phyloP scores from a whole-genome alignment of 2,113 vertebrate species.

The Sinosuthora webbiana region DNA sequence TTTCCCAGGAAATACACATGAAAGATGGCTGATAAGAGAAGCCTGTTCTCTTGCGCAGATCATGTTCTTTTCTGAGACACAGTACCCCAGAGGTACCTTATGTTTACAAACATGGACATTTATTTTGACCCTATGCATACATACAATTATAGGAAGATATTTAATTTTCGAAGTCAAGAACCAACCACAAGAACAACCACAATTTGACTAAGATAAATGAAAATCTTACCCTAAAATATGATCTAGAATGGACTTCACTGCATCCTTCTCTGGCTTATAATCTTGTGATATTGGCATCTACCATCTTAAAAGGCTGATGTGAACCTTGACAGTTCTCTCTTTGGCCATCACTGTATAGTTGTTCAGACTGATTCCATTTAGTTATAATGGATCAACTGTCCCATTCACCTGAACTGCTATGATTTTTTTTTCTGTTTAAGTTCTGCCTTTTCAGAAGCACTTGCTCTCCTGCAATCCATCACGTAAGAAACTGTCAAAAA shows the following conservation, averaged over 20 bases:
- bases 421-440: not conserved
- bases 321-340: not conserved
- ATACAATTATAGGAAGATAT: not conserved
- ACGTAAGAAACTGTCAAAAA: conserved; percentile 21
- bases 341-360: not conserved
- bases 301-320: not conserved
- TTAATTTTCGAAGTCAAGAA: not conserved
- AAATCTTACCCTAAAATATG: not conserved
- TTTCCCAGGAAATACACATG: not conserved
- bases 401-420: not conserved
- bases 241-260: not conserved
- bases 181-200: not conserved
- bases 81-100: not conserved
- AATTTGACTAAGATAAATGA: not conserved
- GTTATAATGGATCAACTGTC: not conserved
- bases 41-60: not conserved
- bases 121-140: not conserved
- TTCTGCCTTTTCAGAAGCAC: conserved; percentile 3
- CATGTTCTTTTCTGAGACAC: not conserved
- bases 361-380: not conserved
- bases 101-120: not conserved
- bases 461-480: conserved; percentile 27
- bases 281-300: not conserved
- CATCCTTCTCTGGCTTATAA: not conserved
- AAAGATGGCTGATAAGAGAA: not conserved